These are phyloP conservation scores for Paralinhomoeus sp. DNA, from an alignment of 2,888 invertebrate species.

Conservation along the genomic window DNA sequence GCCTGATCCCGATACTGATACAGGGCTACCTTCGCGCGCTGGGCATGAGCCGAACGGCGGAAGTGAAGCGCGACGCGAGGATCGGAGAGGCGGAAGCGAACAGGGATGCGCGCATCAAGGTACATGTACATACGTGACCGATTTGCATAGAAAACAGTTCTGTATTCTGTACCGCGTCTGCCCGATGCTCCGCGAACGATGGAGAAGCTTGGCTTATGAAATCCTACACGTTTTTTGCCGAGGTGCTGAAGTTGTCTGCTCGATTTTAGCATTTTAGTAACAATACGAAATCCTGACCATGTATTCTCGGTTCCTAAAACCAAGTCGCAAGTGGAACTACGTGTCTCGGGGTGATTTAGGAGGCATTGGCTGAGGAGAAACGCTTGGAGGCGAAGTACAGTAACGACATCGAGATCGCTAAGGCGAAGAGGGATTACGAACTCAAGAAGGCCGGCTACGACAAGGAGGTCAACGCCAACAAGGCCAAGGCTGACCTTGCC, in stretches of 20 bases:
- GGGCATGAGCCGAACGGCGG: constrained; percentile 79
- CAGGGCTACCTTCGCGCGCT: constrained; percentile 76
- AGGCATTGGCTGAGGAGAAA: constrained; percentile 86
- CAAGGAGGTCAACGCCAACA: constrained; percentile 80
- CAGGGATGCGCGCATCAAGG: constrained; percentile 42
- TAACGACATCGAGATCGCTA: constrained; percentile 90
- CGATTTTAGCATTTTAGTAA: not conserved
- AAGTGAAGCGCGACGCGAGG: constrained; percentile 78
- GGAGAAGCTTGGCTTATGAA: no score
- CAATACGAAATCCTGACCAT: not conserved
- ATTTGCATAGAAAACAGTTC: no score
- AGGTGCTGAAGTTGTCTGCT: no score
- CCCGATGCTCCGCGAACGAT: no score
- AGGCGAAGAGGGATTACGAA: constrained; percentile 84
- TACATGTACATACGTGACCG: not conserved
- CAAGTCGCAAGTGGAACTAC: no score
- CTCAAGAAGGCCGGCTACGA: constrained; percentile 89
- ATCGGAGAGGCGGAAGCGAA: constrained; percentile 84
- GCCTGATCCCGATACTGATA: no score
- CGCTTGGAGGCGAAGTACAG: constrained; percentile 74
- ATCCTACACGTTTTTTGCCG: no score
- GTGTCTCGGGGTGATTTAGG: constrained; percentile 33
- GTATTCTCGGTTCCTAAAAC: no score
- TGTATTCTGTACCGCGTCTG: no score
- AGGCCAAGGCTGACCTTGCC: constrained; percentile 31